phyloP scores from a whole-genome alignment of 2,888 invertebrate genomes.

The Drosophila setosimentum region DNA sequence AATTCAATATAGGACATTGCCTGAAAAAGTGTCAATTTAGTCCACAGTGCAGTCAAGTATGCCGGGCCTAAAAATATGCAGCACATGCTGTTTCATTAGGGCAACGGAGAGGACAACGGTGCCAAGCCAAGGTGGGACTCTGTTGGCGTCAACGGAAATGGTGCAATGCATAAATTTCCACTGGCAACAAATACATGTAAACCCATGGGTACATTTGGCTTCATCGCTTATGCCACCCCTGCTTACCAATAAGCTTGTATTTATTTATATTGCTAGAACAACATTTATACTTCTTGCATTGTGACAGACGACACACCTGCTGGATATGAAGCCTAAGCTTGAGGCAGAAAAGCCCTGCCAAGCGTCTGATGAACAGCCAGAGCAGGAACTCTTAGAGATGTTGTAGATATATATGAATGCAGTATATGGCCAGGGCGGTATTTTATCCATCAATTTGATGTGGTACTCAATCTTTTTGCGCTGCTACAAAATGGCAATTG shows the following conservation, averaged over 20 bases:
- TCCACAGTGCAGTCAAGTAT: neutral
- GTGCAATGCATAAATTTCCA: slow-evolving; percentile 53
- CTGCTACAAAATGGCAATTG: slow-evolving; percentile 71
- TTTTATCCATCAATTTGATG: slow-evolving; percentile 72
- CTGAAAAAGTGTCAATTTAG: neutral
- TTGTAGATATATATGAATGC: neutral
- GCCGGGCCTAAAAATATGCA: slow-evolving; percentile 12
- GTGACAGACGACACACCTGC: slow-evolving; percentile 45
- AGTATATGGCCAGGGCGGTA: slow-evolving; percentile 28
- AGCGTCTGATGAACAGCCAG: slow-evolving; percentile 31
- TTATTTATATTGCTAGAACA: slow-evolving; percentile 45
- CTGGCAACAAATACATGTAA: slow-evolving; percentile 21
- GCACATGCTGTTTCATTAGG: slow-evolving; percentile 24
- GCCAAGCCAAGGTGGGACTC: slow-evolving; percentile 10
- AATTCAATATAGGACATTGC: neutral
- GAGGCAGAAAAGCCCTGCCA: slow-evolving; percentile 4
- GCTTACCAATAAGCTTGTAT: slow-evolving; percentile 27
- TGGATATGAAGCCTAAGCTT: neutral
- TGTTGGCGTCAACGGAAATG: slow-evolving; percentile 37
- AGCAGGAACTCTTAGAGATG: slow-evolving; percentile 2
- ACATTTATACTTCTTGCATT: slow-evolving; percentile 43
- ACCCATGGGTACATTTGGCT: neutral
- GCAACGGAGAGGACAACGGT: slow-evolving; percentile 2
- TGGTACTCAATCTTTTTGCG: slow-evolving; percentile 58
- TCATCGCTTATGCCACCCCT: neutral